Conservation (phyloP, 2,797 vertebrate species). For the Falco rusticolus region DNA sequence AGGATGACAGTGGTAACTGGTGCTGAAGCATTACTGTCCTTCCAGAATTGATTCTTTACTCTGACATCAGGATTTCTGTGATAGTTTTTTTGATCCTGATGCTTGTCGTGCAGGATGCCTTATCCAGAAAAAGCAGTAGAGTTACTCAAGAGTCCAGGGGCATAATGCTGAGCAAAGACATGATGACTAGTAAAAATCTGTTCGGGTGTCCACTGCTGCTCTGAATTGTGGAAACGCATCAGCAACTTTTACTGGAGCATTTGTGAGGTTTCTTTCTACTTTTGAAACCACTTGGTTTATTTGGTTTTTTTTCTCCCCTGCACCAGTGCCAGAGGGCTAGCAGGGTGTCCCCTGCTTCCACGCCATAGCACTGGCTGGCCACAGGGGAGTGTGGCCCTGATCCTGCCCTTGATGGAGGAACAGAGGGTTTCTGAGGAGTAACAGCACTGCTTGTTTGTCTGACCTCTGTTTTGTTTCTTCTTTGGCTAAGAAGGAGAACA, state of each 20-base stretch:
- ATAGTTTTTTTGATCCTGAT: too few species aligned
- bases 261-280: neutral
- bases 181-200: rapidly evolving
- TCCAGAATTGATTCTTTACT: too few species aligned
- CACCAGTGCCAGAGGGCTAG: too few species aligned
- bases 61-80: too few species aligned
- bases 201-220: neutral
- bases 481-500: neutral
- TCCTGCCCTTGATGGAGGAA: neutral
- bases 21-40: too few species aligned
- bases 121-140: neutral
- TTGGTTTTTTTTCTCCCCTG: neutral
- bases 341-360: neutral
- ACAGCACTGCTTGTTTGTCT: neutral
- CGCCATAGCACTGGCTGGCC: too few species aligned
- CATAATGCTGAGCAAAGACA: too few species aligned
- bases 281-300: neutral
- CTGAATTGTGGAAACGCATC: neutral
- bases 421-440: neutral
- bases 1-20: too few species aligned
- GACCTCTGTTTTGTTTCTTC: neutral
- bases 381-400: neutral
- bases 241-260: neutral
- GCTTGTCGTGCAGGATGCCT: neutral
- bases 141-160: neutral